phyloP scores from a whole-genome alignment of 2,888 invertebrate genomes.

The Apoda limacodes region DNA sequence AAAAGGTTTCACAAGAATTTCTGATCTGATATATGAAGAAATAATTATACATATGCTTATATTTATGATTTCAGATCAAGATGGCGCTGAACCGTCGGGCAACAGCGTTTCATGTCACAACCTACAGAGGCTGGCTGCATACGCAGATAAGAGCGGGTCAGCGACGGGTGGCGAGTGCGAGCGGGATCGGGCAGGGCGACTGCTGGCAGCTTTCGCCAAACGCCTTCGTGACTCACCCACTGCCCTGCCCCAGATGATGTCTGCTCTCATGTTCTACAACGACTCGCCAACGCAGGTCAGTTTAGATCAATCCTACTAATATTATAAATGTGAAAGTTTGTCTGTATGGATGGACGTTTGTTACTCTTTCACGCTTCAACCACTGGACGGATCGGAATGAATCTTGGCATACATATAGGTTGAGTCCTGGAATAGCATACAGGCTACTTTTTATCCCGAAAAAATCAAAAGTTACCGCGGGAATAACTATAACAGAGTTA shows the following conservation, averaged over 20 bases:
- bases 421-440: too few relatives aligned
- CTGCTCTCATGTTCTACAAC: slow-evolving; percentile 76
- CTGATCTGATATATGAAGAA: neutral
- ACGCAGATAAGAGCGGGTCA: slow-evolving; percentile 68
- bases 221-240: slow-evolving; percentile 74
- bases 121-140: slow-evolving; percentile 78
- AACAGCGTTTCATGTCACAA: slow-evolving; percentile 91
- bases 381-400: too few relatives aligned
- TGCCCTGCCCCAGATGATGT: slow-evolving; percentile 81
- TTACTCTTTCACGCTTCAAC: too few relatives aligned
- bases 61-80: slow-evolving; percentile 76
- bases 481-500: too few relatives aligned
- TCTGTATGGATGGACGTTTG: too few relatives aligned
- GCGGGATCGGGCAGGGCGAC: slow-evolving; percentile 67
- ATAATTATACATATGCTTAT: slow-evolving; percentile 1
- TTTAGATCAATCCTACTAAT: too few relatives aligned
- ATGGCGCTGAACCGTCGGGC: slow-evolving; percentile 94
- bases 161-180: slow-evolving; percentile 46
- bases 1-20: too few relatives aligned
- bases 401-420: too few relatives aligned
- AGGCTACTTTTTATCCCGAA: too few relatives aligned
- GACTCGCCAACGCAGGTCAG: slow-evolving; percentile 80
- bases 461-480: too few relatives aligned
- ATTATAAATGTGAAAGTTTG: too few relatives aligned
- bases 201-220: slow-evolving; percentile 72